Base-by-base conservation (phyloP, 2,113 vertebrate genomes). In the Pachycephala philippinensis region DNA sequence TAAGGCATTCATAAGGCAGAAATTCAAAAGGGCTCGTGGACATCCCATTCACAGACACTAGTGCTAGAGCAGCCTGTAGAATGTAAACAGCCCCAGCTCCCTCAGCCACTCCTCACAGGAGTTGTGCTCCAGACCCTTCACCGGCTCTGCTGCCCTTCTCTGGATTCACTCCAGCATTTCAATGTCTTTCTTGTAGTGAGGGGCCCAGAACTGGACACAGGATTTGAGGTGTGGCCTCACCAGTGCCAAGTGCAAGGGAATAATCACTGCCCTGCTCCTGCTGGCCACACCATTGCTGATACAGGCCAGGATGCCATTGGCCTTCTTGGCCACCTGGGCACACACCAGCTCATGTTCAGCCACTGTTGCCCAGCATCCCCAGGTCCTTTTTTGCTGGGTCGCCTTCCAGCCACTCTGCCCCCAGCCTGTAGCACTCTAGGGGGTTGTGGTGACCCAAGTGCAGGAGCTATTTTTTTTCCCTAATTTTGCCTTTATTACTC, bases 401-500 rank as follows among this genome's bases (percentile, higher is more conserved):
- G 0, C 9, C n/a, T 75, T 68, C n/a, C 30, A 60, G 23, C 6
- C 0, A 0, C 24, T 27, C 45, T 76, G 13, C 3, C 7, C 10
- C 6, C 8, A 68, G n/a, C 19, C 39, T n/a, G 30, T 10, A 40
- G 33, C 0, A 0, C 3, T n/a, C 24, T 39, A 53, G 8, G 9
- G 15, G 7, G 4, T 18, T 60, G 3, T 31, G 53, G 8, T 31
- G 13, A 60, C 19, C 17, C 28, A 53, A 60, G 14, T 17, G 11
- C 20, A 45, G 39, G n/a, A 52, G 13, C 6, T 40, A 19, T 39
- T 1, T 3, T 78, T 82, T 72, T 57, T 28, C 23, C 45, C 17
- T 45, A 50, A 37, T 68, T 74, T 23, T 60, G 5, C 24, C 49
- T 42, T 39, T 68, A 19, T 42, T 59, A 59, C 49, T 90, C 20